Conservation (phyloP, 2,888 invertebrate genomes). For the Anaspis maculata region DNA sequence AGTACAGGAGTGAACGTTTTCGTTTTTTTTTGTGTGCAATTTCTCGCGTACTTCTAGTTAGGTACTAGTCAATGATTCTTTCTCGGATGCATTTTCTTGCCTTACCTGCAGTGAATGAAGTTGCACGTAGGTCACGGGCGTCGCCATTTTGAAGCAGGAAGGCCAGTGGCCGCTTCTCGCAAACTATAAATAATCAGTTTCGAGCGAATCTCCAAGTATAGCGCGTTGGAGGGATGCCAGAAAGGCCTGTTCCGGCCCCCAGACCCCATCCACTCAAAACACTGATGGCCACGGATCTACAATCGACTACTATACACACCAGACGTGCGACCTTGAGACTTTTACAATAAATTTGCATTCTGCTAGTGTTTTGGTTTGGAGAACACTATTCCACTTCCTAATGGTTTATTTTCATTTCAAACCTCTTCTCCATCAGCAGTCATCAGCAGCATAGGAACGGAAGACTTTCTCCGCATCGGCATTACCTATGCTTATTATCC, state of each 20-base stretch:
- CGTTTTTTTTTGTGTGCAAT: no score
- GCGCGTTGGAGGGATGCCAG: slow-evolving; percentile 73
- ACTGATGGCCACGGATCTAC: slow-evolving; percentile 8
- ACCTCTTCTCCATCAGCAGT: no score
- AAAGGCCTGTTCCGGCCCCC: slow-evolving; percentile 39
- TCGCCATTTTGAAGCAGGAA: slow-evolving; percentile 38
- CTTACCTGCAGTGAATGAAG: no score
- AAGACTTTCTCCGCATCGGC: no score
- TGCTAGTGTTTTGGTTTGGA: no score
- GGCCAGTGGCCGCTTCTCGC: slow-evolving; percentile 51
- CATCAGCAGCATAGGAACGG: no score
- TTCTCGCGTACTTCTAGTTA: slow-evolving; percentile 5
- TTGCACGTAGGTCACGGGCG: slow-evolving; percentile 49
- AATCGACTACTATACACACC: slow-evolving; percentile 4
- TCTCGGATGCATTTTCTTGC: no score
- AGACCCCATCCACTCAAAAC: slow-evolving; percentile 17
- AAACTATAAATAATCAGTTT: slow-evolving; percentile 63
- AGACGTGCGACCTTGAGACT: slow-evolving; percentile 12
- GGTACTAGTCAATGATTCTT: no score
- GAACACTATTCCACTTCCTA: no score
- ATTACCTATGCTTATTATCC: no score
- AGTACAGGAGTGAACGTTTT: no score
- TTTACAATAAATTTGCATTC: slow-evolving; percentile 1
- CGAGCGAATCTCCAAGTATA: slow-evolving; percentile 78
- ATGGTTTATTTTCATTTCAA: no score